phyloP scores from a whole-genome alignment of 2,797 vertebrate species.

The Triplophysa yarkandensis region DNA sequence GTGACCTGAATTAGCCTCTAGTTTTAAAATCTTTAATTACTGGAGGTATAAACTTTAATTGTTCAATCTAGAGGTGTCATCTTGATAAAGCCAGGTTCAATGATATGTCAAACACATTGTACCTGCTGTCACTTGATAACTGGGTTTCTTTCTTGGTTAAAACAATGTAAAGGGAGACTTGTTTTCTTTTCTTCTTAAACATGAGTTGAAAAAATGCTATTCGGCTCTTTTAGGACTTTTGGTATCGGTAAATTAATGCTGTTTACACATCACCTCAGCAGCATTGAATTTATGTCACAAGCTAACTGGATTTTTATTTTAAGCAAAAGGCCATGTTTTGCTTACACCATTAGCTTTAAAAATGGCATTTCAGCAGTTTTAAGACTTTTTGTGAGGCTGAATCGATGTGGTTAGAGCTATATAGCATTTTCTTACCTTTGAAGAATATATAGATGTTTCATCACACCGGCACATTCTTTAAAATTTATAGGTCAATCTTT shows the following conservation, averaged over 20 bases:
- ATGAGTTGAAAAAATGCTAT: slow-evolving; percentile 22
- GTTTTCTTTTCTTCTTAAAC: background rate
- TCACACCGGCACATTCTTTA: slow-evolving; percentile 1
- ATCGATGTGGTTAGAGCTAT: slow-evolving; percentile 16
- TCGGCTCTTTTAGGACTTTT: slow-evolving; percentile 42
- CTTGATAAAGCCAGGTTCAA: slow-evolving; percentile 21
- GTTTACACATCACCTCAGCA: slow-evolving; percentile 34
- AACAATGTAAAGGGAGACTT: slow-evolving; percentile 1
- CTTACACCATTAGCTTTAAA: slow-evolving; percentile 38
- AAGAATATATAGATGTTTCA: slow-evolving; percentile 7
- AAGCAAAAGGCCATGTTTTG: slow-evolving; percentile 35
- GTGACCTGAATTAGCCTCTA: slow-evolving; percentile 12
- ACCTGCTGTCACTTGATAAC: slow-evolving; percentile 17
- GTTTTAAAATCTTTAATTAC: slow-evolving; percentile 37
- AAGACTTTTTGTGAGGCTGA: slow-evolving; percentile 12
- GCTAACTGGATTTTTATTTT: slow-evolving; percentile 51
- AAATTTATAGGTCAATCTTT: background rate
- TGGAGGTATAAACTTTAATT: slow-evolving; percentile 36
- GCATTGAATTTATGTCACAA: slow-evolving; percentile 42
- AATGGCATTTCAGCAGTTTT: slow-evolving; percentile 39
- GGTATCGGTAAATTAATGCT: slow-evolving; percentile 28
- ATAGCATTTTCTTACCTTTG: background rate
- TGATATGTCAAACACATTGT: slow-evolving; percentile 12
- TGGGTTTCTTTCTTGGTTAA: slow-evolving; percentile 22
- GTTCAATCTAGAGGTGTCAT: slow-evolving; percentile 14